Evolutionary conservation across 1,140 invertebrate genomes (phyloP), one percentile per base, ranked within the genome.

Genomic region (Drosophila pandora): DNA sequence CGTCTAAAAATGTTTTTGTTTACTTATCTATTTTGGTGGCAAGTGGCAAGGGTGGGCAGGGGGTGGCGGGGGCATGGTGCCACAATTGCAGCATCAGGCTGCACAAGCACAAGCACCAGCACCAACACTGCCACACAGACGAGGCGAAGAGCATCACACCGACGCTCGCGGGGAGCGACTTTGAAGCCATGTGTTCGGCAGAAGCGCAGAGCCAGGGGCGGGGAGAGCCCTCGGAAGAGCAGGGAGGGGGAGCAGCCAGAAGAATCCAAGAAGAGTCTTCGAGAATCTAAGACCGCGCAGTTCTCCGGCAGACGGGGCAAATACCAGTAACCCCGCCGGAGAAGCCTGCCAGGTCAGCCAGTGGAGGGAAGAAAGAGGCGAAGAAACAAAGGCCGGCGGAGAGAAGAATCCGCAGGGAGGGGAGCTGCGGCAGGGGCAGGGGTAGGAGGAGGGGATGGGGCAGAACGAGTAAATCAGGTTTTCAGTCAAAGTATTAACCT

Each of bases 381-480:
- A 59, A 55, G 69, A 67, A 67, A 43, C 25, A 37, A 53, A 22
- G 50, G 49, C 43, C 63, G n/a, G 5, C 25, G 34, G 47, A 65
- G 65, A 56, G 37, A 30, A 68, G 64, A 47, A 34, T 12, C 50
- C 12, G 47, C 34, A 22, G 41, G 25, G 22, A 8, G 37, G 34
- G 37, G 54, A 39, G 45, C 47, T 28, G 47, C 12, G 22, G 22
- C 47, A 23, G 47, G 23, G 10, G 3, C 47, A 12, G 48, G 12
- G 5, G 3, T 22, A 12, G 48, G 12, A 1, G 8, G 41, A 43
- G n/a, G 13, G 13, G 50, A 8, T 3, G 32, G 50, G 34, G 62
- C 72, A 84, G 82, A 88, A 88, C 83, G 68, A 88, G 83, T 88
- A 88, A 83, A 88, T 79, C 83, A 83, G 83, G 83, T 88, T 88